Percentiles rank a stretch among this genome's conserved stretches.
Evolutionary conservation across 1,140 invertebrate genomes (phyloP).

Genomic region (Charaxes varanes): DNA sequence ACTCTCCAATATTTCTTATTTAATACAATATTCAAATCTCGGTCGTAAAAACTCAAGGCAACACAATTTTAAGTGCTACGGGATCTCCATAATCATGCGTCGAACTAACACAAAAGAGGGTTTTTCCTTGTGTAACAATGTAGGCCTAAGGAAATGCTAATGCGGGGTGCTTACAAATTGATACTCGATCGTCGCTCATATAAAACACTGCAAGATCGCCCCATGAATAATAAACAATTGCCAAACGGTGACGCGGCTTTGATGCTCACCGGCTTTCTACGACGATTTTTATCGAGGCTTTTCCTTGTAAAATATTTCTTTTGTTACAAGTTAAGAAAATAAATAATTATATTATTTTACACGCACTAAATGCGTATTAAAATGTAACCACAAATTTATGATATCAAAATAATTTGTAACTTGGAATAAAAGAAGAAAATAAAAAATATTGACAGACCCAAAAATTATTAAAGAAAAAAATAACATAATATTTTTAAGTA

Average conservation of each 20-base stretch:
- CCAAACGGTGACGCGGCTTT: constrained; percentile 37
- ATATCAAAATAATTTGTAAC: too few relatives aligned
- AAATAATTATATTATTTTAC: too few relatives aligned
- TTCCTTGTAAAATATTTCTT: too few relatives aligned
- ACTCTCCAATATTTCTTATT: neutral
- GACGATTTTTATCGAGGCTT: constrained; percentile 30
- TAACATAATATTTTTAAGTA: too few relatives aligned
- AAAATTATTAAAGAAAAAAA: too few relatives aligned
- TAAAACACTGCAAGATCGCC: constrained; percentile 68
- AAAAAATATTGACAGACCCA: too few relatives aligned
- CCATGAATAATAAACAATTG: constrained; percentile 72
- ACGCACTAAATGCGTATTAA: too few relatives aligned
- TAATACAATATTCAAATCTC: constrained; percentile 2
- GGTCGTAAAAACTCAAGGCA: neutral
- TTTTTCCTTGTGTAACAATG: constrained; percentile 46
- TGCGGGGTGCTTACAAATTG: constrained; percentile 66
- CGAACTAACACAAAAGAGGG: constrained; percentile 7
- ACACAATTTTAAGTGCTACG: constrained; percentile 1
- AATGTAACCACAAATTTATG: too few relatives aligned
- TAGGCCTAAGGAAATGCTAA: constrained; percentile 64
- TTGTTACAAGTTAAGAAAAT: too few relatives aligned
- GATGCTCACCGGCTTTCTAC: constrained; percentile 21
- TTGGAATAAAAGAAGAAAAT: too few relatives aligned
- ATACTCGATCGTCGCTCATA: constrained; percentile 73
- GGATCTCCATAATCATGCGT: constrained; percentile 4